A percentile compares a stretch with the other conserved stretches of the same genome.
phyloP scores from a whole-genome alignment of 2,797 vertebrate species.

The Myripristis jacobus region DNA sequence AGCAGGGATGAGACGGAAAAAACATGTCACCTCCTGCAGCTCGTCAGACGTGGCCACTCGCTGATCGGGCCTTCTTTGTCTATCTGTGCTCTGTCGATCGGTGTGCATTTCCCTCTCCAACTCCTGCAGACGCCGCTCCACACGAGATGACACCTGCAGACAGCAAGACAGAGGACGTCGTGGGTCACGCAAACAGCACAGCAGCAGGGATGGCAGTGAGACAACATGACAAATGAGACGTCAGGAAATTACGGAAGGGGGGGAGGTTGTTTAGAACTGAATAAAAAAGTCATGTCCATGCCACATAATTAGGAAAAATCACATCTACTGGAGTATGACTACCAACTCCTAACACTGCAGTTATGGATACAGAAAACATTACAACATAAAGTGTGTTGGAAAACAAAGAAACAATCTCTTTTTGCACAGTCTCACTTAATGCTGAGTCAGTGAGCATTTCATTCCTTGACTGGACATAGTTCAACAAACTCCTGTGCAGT shows the following conservation, averaged over 20 bases:
- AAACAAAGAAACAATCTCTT: conserved; percentile 12
- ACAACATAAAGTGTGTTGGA: conserved; percentile 53
- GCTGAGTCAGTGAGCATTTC: no score
- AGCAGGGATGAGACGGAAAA: background rate
- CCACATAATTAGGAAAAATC: conserved; percentile 51
- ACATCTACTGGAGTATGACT: conserved; percentile 36
- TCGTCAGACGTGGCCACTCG: conserved; percentile 82
- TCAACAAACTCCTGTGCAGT: no score
- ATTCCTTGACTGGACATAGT: no score
- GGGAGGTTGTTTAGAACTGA: conserved; percentile 34
- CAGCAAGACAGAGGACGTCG: conserved; percentile 27
- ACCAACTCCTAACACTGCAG: conserved; percentile 51
- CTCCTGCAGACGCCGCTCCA: conserved; percentile 91
- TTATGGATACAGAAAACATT: conserved; percentile 39
- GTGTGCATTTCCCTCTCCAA: conserved; percentile 88
- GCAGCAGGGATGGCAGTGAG: background rate
- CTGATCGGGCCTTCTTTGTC: conserved; percentile 82
- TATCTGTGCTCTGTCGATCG: conserved; percentile 76
- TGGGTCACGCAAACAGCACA: conserved; percentile 45
- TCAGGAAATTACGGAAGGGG: conserved; percentile 62
- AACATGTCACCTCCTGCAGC: conserved; percentile 88
- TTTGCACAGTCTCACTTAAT: no score
- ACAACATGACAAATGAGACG: conserved; percentile 54
- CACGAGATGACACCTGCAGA: conserved; percentile 87
- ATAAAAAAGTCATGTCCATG: conserved; percentile 12